Conservation (phyloP, 2,113 vertebrate genomes). For the Gasterosteus nipponicus region DNA sequence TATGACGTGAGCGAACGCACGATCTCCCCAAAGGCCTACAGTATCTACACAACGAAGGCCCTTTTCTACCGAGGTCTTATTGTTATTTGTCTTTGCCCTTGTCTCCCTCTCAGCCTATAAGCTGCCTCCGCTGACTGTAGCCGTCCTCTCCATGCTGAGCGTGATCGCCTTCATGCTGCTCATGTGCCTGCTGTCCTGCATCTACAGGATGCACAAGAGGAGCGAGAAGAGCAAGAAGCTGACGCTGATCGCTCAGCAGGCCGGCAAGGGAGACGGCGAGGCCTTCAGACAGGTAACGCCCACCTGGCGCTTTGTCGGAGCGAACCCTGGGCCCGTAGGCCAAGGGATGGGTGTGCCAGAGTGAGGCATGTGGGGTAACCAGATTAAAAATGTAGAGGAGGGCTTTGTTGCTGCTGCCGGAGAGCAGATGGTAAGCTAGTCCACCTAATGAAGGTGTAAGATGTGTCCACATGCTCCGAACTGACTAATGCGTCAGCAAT, state of each 20-base stretch:
- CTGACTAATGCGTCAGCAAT: no score
- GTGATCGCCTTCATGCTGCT: constrained; percentile 79
- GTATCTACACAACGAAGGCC: neutral
- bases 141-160: constrained; percentile 74
- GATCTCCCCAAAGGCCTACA: neutral
- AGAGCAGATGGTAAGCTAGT: constrained; percentile 42
- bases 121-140: constrained; percentile 70
- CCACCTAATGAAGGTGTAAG: neutral
- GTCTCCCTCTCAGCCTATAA: constrained; percentile 67
- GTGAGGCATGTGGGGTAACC: neutral
- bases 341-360: neutral
- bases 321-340: no score
- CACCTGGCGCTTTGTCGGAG: neutral
- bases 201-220: constrained; percentile 74
- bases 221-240: constrained; percentile 78
- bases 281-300: constrained; percentile 81
- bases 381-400: neutral
- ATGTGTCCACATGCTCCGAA: no score
- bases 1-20: no score
- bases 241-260: constrained; percentile 75
- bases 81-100: constrained; percentile 3
- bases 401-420: constrained; percentile 32
- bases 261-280: constrained; percentile 76
- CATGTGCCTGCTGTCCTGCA: constrained; percentile 79
- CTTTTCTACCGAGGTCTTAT: neutral